phyloP scores from a whole-genome alignment of 2,113 vertebrate genomes.

The Toxotes jaculatrix region DNA sequence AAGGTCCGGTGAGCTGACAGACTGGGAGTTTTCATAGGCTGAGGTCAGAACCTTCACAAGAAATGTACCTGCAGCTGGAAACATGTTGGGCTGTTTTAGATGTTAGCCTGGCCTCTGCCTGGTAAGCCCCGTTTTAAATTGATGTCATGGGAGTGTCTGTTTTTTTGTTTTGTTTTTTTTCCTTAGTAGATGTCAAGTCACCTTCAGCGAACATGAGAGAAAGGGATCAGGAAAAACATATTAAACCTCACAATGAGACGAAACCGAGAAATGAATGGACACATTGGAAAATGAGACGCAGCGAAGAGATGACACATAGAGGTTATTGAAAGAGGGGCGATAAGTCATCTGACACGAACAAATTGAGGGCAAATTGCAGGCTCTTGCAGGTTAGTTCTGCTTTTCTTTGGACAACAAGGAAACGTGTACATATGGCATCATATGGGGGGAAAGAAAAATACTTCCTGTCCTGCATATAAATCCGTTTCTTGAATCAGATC shows the following conservation, averaged over 20 bases:
- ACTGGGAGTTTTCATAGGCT: conserved; percentile 5
- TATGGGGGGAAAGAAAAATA: neutral
- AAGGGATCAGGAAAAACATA: neutral
- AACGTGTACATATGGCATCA: conserved; percentile 38
- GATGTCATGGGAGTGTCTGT: conserved; percentile 52
- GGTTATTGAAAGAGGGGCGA: conserved; percentile 33
- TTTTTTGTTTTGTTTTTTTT: conserved; percentile 8
- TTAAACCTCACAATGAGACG: conserved; percentile 33
- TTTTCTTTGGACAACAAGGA: conserved; percentile 59
- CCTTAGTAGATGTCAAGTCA: conserved; percentile 36
- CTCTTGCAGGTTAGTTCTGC: conserved; percentile 28
- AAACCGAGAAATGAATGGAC: conserved; percentile 46
- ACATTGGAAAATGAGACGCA: conserved; percentile 14
- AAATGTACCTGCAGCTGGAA: conserved; percentile 45
- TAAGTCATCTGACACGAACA: conserved; percentile 52
- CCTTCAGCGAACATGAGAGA: conserved; percentile 17
- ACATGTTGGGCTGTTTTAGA: conserved; percentile 1
- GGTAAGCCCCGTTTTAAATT: conserved; percentile 34
- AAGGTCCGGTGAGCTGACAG: conserved; percentile 57
- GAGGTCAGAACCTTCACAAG: conserved; percentile 45
- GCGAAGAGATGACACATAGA: neutral
- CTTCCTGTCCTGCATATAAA: neutral
- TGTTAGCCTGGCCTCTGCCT: conserved; percentile 2
- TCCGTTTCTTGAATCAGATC: neutral
- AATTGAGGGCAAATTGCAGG: conserved; percentile 68